phyloP scores from a whole-genome alignment of 92 coral and sea anemone species.

The Plumapathes pennacea region DNA sequence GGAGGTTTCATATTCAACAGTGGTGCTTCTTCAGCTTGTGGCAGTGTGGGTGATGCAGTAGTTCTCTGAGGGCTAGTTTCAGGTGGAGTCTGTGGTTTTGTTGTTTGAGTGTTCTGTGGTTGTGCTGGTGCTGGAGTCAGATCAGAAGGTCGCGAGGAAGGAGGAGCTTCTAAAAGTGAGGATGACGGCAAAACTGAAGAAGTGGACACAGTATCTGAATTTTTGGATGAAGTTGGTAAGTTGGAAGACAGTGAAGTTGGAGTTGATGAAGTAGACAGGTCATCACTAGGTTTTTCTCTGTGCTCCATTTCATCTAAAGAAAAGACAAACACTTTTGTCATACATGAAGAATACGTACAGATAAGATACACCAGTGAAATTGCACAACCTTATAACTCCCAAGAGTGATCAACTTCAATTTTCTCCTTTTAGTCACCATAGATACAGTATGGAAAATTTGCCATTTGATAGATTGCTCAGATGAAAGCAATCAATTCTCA shows the following conservation, averaged over 20 bases:
- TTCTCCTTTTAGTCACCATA: too few relatives aligned
- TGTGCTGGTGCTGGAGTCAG: constrained; percentile 2
- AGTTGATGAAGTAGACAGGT: neutral
- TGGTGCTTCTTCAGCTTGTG: neutral
- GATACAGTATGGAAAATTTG: too few relatives aligned
- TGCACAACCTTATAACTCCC: too few relatives aligned
- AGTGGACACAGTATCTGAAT: neutral
- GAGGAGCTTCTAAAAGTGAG: constrained; percentile 11
- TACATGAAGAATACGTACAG: too few relatives aligned
- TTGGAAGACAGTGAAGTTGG: neutral
- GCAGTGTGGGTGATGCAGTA: neutral
- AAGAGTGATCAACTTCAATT: too few relatives aligned
- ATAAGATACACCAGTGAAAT: too few relatives aligned
- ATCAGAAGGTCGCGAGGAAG: constrained; percentile 6
- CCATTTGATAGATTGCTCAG: too few relatives aligned
- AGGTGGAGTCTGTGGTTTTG: constrained; percentile 1
- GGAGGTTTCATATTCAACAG: too few relatives aligned
- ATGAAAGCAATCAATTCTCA: too few relatives aligned
- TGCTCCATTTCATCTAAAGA: constrained; percentile 6
- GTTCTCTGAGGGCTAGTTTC: constrained; percentile 4
- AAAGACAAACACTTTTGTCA: too few relatives aligned
- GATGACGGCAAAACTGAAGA: constrained; percentile 4
- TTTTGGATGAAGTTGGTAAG: constrained; percentile 2
- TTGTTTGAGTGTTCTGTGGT: neutral
- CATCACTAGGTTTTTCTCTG: constrained; percentile 9